Evolutionary conservation across 1,140 invertebrate species (phyloP), one percentile per base, ranked within the genome.

Genomic region (Aphelenchoides fujianensis): DNA sequence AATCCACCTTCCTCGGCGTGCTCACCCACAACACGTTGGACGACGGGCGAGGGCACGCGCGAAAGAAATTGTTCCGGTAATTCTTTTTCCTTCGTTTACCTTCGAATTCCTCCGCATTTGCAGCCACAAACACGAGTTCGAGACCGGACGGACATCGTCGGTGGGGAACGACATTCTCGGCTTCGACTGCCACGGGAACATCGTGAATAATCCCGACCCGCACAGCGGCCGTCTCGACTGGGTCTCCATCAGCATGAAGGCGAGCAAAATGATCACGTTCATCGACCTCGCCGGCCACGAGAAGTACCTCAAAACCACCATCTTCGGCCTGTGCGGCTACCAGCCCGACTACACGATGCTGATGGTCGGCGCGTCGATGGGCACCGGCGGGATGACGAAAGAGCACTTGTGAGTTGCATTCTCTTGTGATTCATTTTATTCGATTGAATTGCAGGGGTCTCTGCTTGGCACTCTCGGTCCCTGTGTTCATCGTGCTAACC

Each of bases 211-310:
- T 84, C 92, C 95, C 0, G 94, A 97, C 82, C 91, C 94, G 84
- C 89, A 89, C 77, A 88, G 87, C 5, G 94, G 95, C 23, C 91
- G 93, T 52, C 87, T 98, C 37, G 95, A 98, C 87, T 99, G 97
- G 97, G 91, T 96, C 2, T 94, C 96, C 87, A 98, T 99, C 79
- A 98, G 96, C 86, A 92, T 97, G 86, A 92, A 93, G 85, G 94
- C 95, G 32, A 92, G 95, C 1, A 99, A 99, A 89, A 95, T 98
- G 28, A 86, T 98, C 66, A 98, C 96, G 35, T 98, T 99, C 85
- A 98, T 98, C 79, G 97, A 99, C 88, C 88, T 99, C 74, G 96
- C 96, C 63, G 96, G 96, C 1, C 96, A 99, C 87, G 96, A 98
- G 86, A 90, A 93, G 64, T 99, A 99, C 86, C 89, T 99, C 69